phyloP scores from a whole-genome alignment of 2,797 vertebrate genomes.

The Hemitrygon akajei region DNA sequence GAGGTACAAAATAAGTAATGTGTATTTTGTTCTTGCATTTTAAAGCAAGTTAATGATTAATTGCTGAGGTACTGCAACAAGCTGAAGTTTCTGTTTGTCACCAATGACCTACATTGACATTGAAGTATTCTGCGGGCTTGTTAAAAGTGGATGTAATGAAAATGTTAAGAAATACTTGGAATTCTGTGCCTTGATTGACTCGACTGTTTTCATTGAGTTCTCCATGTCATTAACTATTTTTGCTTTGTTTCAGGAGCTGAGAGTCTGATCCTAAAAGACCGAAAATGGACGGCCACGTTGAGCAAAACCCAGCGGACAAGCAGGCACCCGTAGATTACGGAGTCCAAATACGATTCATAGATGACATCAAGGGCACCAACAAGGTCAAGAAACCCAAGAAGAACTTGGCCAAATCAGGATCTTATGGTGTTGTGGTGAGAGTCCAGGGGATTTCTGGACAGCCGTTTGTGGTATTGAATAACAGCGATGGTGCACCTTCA shows the following conservation, averaged over 20 bases:
- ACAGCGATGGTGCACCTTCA: constrained; percentile 14
- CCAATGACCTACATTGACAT: not conserved
- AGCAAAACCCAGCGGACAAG: constrained; percentile 54
- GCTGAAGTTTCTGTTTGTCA: not conserved
- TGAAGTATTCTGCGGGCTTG: not conserved
- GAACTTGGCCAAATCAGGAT: constrained; percentile 44
- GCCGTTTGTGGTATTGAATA: constrained; percentile 86
- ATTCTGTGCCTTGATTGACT: not conserved
- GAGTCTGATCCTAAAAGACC: not conserved
- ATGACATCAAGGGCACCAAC: constrained; percentile 58
- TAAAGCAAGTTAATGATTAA: not conserved
- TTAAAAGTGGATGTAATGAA: not conserved
- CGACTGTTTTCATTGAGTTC: not conserved
- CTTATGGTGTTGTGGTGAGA: constrained; percentile 80
- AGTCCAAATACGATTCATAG: constrained; percentile 89
- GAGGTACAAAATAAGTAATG: not conserved
- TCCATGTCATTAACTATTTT: not conserved
- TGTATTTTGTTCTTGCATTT: not conserved
- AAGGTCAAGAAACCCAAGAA: constrained; percentile 43
- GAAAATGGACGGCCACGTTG: constrained; percentile 43
- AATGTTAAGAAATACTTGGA: not conserved
- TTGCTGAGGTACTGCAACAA: not conserved
- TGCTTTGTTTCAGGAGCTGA: not conserved
- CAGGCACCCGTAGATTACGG: constrained; percentile 74
- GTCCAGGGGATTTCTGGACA: constrained; percentile 89